Percentiles rank a stretch among this genome's conserved stretches.
phyloP scores from a whole-genome alignment of 2,113 vertebrate species.

The Piprites chloris region DNA sequence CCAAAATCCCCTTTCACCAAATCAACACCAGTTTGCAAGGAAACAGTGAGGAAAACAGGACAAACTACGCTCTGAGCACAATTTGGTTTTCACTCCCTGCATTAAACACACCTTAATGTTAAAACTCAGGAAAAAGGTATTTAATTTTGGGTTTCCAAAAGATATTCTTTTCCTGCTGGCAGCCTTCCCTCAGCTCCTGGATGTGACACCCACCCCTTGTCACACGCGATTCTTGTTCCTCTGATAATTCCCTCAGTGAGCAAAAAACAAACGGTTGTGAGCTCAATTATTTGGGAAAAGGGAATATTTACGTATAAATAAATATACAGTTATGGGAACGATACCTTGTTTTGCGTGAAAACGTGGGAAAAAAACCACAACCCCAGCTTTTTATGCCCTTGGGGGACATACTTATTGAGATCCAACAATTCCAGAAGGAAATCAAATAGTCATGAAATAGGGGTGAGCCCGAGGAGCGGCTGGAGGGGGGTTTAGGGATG shows the following conservation, averaged over 20 bases:
- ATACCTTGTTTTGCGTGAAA: neutral
- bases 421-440: neutral
- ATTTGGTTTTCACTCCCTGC: neutral
- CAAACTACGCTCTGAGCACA: neutral
- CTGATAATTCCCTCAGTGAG: neutral
- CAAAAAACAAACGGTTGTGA: neutral
- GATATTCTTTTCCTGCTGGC: neutral
- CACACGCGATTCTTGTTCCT: fast-evolving
- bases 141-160: fast-evolving
- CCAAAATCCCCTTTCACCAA: neutral
- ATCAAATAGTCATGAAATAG: neutral
- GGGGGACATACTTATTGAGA: neutral
- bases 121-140: neutral
- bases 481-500: fast-evolving
- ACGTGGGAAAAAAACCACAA: neutral
- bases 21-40: fast-evolving
- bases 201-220: fast-evolving
- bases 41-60: neutral
- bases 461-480: neutral
- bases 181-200: neutral
- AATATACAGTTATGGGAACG: neutral
- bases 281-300: neutral
- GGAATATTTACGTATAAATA: neutral
- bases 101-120: neutral
- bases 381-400: fast-evolving